These are phyloP conservation scores for Arizona elegans DNA, from an alignment of 2,113 vertebrate species.

Conservation along the genomic window DNA sequence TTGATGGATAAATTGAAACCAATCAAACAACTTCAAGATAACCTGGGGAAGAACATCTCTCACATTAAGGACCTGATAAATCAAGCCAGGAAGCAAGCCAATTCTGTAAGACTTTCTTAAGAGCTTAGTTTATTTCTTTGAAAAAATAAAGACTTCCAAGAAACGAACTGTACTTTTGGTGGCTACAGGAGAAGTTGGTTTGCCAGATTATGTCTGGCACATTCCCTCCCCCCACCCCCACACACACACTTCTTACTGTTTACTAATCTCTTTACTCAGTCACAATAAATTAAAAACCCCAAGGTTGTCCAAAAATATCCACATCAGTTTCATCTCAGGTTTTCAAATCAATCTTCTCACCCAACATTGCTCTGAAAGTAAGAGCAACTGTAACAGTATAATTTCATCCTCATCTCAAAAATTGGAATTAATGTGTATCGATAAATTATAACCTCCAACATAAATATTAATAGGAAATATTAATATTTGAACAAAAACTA, in stretches of 20 bases:
- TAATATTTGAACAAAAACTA: not conserved
- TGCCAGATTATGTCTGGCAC: not conserved
- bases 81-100: constrained; percentile 97
- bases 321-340: not conserved
- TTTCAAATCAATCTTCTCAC: not conserved
- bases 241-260: no score
- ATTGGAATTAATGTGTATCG: not conserved
- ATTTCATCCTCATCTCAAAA: not conserved
- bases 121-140: not conserved
- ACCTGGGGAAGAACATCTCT: constrained; percentile 93
- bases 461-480: not conserved
- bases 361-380: not conserved
- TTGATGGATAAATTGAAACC: constrained; percentile 92
- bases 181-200: not conserved
- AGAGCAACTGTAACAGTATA: not conserved
- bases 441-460: not conserved
- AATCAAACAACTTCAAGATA: constrained; percentile 92
- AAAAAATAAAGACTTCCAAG: not conserved
- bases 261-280: not conserved
- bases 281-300: not conserved
- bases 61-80: constrained; percentile 98
- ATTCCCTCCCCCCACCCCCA: not conserved
- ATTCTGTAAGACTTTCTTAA: constrained; percentile 78
- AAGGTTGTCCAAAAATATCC: not conserved
- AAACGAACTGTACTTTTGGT: not conserved